Evolutionary conservation across 64 coral and sea anemone genomes (phyloP), one percentile per base, ranked within the genome.

Genomic region (Astreopora myriophthalma): DNA sequence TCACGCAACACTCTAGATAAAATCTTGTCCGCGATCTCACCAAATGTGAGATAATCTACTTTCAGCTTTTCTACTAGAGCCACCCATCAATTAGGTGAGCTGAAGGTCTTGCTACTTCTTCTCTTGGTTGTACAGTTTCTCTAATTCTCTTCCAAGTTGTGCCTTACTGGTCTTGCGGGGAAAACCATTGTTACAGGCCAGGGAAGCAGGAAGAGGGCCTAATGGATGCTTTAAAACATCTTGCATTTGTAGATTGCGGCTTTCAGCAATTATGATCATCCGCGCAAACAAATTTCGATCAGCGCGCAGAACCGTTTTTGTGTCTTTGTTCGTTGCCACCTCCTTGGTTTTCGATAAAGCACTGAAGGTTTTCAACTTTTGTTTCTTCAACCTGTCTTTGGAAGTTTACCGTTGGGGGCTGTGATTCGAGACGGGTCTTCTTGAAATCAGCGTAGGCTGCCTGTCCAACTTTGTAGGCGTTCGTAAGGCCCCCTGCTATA

Each of bases 381-480:
- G n/a, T n/a, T n/a, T n/a, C n/a, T n/a, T n/a, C n/a, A n/a, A n/a
- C n/a, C n/a, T n/a, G n/a, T n/a, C n/a, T n/a, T n/a, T n/a, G n/a
- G n/a, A n/a, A n/a, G n/a, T n/a, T n/a, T n/a, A n/a, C n/a, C n/a
- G 1, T 69, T 39, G 77, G 77, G 44, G 77, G 22, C 77, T 70
- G 31, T 37, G 63, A 44, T 69, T 70, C 34, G 33, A 86, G 33
- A 69, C 64, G 61, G 32, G 32, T 44, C 13, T 46, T 46, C 63
- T 86, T 68, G 63, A 86, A 86, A 70, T 86, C 63, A 68, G 34
- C 20, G 83, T 70, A 86, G 31, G 83, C 62, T 88, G 46, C 70
- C 86, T 88, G 24, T 88, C 69, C 86, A 88, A 52, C 39, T 88
- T 73, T 31, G 28, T 73, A n/a, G n/a, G n/a, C n/a, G n/a, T n/a